Conservation (phyloP, 2,797 vertebrate genomes). For the Simalia tracyae region DNA sequence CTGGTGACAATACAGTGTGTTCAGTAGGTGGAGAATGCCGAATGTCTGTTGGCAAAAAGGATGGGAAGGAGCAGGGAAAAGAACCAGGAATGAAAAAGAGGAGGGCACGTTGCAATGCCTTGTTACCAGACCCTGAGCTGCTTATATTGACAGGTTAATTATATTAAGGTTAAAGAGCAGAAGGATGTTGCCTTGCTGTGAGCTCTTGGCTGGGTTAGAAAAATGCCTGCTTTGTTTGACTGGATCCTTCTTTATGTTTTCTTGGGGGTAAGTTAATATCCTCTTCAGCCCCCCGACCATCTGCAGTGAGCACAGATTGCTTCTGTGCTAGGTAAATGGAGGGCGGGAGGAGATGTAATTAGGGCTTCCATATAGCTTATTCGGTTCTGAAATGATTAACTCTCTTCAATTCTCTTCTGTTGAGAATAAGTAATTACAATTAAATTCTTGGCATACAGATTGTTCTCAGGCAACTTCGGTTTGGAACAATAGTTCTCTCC, state of each 20-base stretch:
- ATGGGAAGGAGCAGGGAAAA: no score
- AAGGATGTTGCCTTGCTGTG: neutral
- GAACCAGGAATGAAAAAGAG: no score
- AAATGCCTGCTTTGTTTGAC: neutral
- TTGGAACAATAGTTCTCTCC: neutral
- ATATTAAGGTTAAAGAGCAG: no score
- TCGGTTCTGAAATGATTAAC: neutral
- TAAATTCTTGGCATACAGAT: neutral
- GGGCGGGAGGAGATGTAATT: neutral
- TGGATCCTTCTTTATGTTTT: neutral
- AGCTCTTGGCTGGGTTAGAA: no score
- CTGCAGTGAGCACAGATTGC: neutral
- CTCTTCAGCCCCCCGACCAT: neutral
- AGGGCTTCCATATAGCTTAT: neutral
- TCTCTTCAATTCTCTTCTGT: neutral
- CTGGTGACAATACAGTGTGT: no score
- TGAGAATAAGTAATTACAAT: accelerated
- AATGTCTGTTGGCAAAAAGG: no score
- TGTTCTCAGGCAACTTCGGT: neutral
- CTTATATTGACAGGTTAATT: no score
- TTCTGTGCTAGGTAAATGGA: neutral
- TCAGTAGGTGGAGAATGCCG: no score
- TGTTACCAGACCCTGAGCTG: no score
- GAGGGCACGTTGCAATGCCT: no score
- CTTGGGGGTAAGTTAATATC: neutral